Conservation (phyloP, 2,888 invertebrate genomes). For the Protodeltote pygarga region DNA sequence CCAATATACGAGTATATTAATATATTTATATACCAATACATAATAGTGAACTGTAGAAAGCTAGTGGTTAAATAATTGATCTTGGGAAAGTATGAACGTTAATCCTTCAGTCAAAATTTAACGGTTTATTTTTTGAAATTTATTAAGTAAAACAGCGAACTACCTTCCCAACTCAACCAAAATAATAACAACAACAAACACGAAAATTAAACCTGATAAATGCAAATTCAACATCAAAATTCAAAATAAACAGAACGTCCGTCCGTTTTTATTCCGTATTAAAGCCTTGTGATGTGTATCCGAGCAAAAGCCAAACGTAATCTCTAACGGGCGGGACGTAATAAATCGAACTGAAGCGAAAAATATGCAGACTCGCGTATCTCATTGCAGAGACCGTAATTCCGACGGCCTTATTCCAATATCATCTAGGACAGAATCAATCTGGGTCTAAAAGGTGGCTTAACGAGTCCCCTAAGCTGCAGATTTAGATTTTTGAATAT, state of each 20-base stretch:
- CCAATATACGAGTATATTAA: too few species aligned
- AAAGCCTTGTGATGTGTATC: constrained; percentile 37
- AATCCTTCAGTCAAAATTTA: too few species aligned
- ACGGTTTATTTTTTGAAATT: too few species aligned
- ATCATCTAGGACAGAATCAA: constrained; percentile 22
- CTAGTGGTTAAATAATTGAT: too few species aligned
- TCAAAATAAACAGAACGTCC: constrained; percentile 23
- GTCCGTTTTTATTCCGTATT: constrained; percentile 36
- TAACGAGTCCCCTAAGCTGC: constrained; percentile 13
- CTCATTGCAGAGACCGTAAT: constrained; percentile 44
- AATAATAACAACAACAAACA: constrained; percentile 13
- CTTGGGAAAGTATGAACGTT: too few species aligned
- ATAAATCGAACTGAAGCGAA: constrained; percentile 45
- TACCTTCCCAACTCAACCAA: too few species aligned
- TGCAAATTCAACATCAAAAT: constrained; percentile 32
- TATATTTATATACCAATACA: too few species aligned
- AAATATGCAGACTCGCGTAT: constrained; percentile 50
- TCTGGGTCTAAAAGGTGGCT: constrained; percentile 19
- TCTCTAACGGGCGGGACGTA: constrained; percentile 29
- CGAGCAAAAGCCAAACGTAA: constrained; percentile 44
- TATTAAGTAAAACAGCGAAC: too few species aligned
- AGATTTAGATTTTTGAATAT: constrained; percentile 26
- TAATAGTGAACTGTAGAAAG: too few species aligned
- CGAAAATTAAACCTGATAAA: constrained; percentile 25
- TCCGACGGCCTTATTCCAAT: constrained; percentile 32